Conservation (phyloP, 2,113 vertebrate species). For the Monopterus albus region DNA sequence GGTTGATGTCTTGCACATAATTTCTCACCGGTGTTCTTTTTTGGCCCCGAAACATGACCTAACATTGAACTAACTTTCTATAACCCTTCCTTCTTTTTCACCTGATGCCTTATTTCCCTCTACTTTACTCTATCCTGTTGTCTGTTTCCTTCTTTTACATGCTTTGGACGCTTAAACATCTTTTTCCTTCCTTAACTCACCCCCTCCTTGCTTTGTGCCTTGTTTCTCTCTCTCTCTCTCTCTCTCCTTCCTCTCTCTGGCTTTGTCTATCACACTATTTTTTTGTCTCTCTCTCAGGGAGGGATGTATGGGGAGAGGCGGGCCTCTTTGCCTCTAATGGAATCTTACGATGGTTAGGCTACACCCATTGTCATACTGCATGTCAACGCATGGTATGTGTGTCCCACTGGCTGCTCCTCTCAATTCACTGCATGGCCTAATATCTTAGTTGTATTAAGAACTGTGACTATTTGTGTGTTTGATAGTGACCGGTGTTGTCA, state of each 20-base stretch:
- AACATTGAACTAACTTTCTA: constrained; percentile 46
- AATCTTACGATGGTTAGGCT: constrained; percentile 86
- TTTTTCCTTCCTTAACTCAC: constrained; percentile 5
- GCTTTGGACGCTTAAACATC: not conserved
- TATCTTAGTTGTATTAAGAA: constrained; percentile 13
- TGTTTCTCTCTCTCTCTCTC: not conserved
- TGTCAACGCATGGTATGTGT: constrained; percentile 86
- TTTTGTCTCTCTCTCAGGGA: constrained; percentile 74
- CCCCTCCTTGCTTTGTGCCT: not conserved
- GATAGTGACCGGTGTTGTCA: constrained; percentile 34
- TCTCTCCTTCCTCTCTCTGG: constrained; percentile 3
- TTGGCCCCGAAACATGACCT: constrained; percentile 23
- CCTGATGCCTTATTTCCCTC: constrained; percentile 10
- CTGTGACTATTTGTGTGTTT: constrained; percentile 20
- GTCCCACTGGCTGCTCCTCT: constrained; percentile 61
- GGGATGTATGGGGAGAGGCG: constrained; percentile 82
- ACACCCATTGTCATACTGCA: constrained; percentile 83
- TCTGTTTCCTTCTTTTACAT: not conserved
- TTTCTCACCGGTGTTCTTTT: constrained; percentile 35
- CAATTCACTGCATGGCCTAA: constrained; percentile 69
- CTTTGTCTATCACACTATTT: not conserved
- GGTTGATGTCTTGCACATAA: constrained; percentile 27
- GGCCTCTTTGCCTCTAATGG: constrained; percentile 82
- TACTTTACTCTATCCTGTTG: not conserved
- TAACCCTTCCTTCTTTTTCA: constrained; percentile 33